Conservation (phyloP, 2,113 vertebrate species). For the Bagarius yarrelli region DNA sequence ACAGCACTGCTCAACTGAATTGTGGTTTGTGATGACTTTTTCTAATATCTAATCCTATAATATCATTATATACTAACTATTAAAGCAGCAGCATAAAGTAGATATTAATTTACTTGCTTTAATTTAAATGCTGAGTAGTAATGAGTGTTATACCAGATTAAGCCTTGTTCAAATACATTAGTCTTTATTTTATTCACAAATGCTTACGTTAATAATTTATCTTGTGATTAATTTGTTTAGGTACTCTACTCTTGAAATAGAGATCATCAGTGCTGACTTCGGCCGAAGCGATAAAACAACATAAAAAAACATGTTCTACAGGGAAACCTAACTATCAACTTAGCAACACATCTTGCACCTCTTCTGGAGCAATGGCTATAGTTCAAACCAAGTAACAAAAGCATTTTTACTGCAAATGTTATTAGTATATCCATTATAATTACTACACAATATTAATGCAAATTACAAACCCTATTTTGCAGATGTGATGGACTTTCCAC, state of each 20-base stretch:
- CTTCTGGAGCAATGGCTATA: not conserved
- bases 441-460: not conserved
- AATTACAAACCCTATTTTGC: not conserved
- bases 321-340: not conserved
- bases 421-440: not conserved
- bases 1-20: not conserved
- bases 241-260: not conserved
- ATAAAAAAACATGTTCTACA: constrained; percentile 14
- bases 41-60: not conserved
- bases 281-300: constrained; percentile 29
- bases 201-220: not conserved
- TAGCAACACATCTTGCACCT: constrained; percentile 14
- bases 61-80: not conserved
- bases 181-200: not conserved
- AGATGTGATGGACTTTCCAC: not conserved
- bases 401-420: not conserved
- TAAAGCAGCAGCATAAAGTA: no score
- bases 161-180: not conserved
- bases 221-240: constrained; percentile 15
- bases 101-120: no score
- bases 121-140: no score
- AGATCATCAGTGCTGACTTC: constrained; percentile 18
- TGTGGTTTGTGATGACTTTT: constrained; percentile 31
- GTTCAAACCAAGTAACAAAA: not conserved
- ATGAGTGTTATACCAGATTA: no score